Evolutionary conservation across 1,140 invertebrate species (phyloP).

Genomic region (Panagrolaimus sp.): DNA sequence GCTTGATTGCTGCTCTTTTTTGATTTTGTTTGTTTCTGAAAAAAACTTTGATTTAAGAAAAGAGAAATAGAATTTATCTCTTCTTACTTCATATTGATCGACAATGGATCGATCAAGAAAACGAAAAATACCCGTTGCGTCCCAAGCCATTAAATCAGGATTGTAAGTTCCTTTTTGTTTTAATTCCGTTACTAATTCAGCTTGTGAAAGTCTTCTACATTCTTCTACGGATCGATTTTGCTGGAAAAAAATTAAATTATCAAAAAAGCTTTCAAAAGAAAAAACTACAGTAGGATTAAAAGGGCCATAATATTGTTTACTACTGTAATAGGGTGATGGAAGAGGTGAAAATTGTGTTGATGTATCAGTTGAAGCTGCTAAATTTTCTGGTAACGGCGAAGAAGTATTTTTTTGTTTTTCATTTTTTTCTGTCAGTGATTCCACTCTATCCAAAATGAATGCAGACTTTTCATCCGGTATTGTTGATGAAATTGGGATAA

Average conservation of each 20-base stretch:
- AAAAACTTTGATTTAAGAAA: background rate
- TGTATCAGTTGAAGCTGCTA: background rate
- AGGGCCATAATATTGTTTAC: slow-evolving; percentile 13
- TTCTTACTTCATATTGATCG: slow-evolving; percentile 56
- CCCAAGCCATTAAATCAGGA: slow-evolving; percentile 58
- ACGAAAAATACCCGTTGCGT: slow-evolving; percentile 52
- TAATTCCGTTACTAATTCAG: slow-evolving; percentile 50
- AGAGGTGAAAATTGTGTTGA: background rate
- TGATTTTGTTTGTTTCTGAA: slow-evolving; percentile 46
- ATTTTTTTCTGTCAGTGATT: slow-evolving; percentile 30
- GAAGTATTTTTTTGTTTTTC: slow-evolving; percentile 13
- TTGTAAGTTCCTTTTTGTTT: slow-evolving; percentile 58
- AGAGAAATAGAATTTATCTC: background rate
- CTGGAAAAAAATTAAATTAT: slow-evolving; percentile 34
- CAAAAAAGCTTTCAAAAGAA: background rate
- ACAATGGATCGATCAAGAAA: slow-evolving; percentile 54
- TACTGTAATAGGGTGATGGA: background rate
- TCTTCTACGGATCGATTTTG: slow-evolving; percentile 50
- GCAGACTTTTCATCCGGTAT: slow-evolving; percentile 39
- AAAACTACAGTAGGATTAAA: slow-evolving; percentile 18
- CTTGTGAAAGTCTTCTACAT: slow-evolving; percentile 49
- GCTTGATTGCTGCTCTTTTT: slow-evolving; percentile 47
- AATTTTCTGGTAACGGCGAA: slow-evolving; percentile 10
- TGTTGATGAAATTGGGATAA: slow-evolving; percentile 38
- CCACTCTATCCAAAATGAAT: slow-evolving; percentile 39